phyloP scores from a whole-genome alignment of 1,140 invertebrate genomes.

The Magallana angulata region DNA sequence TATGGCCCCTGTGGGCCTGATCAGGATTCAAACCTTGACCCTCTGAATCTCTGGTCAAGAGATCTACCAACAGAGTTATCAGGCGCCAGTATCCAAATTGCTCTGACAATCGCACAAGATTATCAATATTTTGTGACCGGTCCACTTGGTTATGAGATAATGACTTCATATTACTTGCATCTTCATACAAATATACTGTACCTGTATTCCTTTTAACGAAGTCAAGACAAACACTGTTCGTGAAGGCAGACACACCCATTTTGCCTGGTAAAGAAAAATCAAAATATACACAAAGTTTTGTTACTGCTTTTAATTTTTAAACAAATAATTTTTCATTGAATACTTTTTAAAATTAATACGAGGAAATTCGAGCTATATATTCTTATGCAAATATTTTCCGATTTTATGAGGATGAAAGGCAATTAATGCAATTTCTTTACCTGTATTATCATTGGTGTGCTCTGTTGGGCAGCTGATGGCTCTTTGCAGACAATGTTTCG shows the following conservation, averaged over 20 bases:
- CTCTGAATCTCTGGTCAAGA: no score
- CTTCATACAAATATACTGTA: constrained; percentile 44
- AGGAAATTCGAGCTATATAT: constrained; percentile 9
- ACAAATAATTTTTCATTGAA: no score
- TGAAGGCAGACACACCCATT: constrained; percentile 69
- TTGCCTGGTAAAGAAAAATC: constrained; percentile 69
- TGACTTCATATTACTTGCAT: no score
- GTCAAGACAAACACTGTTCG: constrained; percentile 75
- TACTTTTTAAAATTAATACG: background rate
- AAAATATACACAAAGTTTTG: background rate
- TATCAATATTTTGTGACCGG: no score
- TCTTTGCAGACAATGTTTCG: constrained; percentile 77
- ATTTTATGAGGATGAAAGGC: no score
- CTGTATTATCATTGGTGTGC: constrained; percentile 73
- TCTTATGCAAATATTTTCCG: background rate
- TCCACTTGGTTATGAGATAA: no score
- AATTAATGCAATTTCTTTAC: constrained; percentile 51
- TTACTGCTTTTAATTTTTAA: background rate
- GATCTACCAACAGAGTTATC: no score
- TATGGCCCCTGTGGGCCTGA: no score
- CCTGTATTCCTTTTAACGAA: constrained; percentile 77
- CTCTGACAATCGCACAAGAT: no score
- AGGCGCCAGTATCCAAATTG: no score
- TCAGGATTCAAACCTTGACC: no score
- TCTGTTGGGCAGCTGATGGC: constrained; percentile 70